Evolutionary conservation across 2,113 vertebrate species (phyloP), one percentile per base, ranked within the genome.

Genomic region (Gallinago jamesoni): DNA sequence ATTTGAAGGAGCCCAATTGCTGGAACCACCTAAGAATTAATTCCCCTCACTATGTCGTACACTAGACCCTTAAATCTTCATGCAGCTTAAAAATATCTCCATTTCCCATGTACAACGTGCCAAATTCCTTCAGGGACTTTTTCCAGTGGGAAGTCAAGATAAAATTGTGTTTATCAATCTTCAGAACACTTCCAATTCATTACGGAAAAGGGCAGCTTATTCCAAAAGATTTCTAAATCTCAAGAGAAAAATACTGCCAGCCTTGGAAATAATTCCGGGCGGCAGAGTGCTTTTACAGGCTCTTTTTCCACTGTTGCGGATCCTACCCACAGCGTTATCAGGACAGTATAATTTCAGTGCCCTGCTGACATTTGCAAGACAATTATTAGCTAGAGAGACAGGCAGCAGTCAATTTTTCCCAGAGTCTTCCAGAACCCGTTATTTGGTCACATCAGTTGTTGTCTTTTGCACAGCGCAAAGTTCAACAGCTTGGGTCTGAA

Each of bases 141-240:
- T 93, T 96, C 87, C 87, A 67, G 1, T 25, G 37, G 77, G 73
- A 43, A 87, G 31, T 55, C 41, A 28, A 39, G 87, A 74, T 24
- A 35, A 94, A 93, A 93, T 39, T 53, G 77, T 68, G 81, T 95
- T 96, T 87, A 82, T 94, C 92, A 55, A 75, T 84, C 93, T 93
- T 75, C 2, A 10, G 60, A 81, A 67, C 37, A 14, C 95, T 92
- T 56, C 12, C n/a, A 74, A 80, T 53, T 72, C 83, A 75, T 35
- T 91, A 55, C 7, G 5, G 77, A 22, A 89, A 95, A 90, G 53
- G 64, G 78, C 27, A 47, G 73, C 72, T 84, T 48, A 28, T 84
- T 89, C 43, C 69, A 83, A 28, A 41, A 83, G 20, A 52, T 93
- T 95, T 90, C 50, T 30, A 88, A 81, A 92, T 24, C 62, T 90